Evolutionary conservation across 2,888 invertebrate genomes (phyloP).

Genomic region (Cheilosia grossa): DNA sequence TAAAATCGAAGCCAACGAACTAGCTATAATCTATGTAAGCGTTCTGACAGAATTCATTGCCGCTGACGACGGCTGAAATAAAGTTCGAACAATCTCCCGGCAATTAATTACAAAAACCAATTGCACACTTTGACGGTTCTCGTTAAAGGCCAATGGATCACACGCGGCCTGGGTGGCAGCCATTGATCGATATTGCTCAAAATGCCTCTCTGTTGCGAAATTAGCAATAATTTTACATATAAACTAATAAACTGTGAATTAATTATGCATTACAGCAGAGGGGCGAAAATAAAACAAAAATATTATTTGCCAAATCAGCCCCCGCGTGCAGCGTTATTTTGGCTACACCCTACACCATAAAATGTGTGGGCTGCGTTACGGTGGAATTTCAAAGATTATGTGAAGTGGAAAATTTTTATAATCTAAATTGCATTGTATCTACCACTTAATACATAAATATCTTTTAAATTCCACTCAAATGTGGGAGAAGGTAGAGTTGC

Average conservation of each 20-base stretch:
- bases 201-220: slow-evolving; percentile 32
- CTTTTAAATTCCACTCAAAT: slow-evolving; percentile 4
- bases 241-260: slow-evolving; percentile 44
- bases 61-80: slow-evolving; percentile 44
- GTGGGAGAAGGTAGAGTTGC: slow-evolving; percentile 10
- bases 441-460: not conserved
- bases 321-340: slow-evolving; percentile 27
- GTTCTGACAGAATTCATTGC: slow-evolving; percentile 50
- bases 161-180: slow-evolving; percentile 1
- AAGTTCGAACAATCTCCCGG: slow-evolving; percentile 32
- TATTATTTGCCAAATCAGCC: slow-evolving; percentile 26
- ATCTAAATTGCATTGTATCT: slow-evolving; percentile 25
- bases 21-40: slow-evolving; percentile 2
- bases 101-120: slow-evolving; percentile 54
- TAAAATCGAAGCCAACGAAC: slow-evolving; percentile 44
- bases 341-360: not conserved
- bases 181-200: slow-evolving; percentile 18
- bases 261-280: slow-evolving; percentile 19
- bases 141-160: slow-evolving; percentile 68
- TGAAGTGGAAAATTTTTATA: slow-evolving; percentile 43
- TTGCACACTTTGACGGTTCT: slow-evolving; percentile 50
- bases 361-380: slow-evolving; percentile 30
- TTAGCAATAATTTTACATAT: slow-evolving; percentile 18
- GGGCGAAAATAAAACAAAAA: not conserved
- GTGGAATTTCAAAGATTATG: not conserved